Percentiles rank a stretch among this genome's conserved stretches.
phyloP scores from a whole-genome alignment of 2,797 vertebrate genomes.

The Muraenolepis orangiensis region DNA sequence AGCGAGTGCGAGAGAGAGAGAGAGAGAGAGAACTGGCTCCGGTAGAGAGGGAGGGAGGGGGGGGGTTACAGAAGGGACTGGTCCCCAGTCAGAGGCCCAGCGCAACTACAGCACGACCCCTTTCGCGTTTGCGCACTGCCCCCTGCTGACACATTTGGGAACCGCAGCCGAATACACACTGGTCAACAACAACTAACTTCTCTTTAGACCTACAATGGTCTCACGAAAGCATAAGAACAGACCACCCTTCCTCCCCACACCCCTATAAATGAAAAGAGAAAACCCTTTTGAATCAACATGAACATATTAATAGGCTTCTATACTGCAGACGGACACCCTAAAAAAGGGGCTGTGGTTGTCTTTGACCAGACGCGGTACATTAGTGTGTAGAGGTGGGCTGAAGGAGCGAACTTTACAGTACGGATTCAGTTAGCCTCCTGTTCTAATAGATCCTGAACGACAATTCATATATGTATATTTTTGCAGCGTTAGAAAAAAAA shows the following conservation, averaged over 20 bases:
- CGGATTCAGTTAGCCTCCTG: not conserved
- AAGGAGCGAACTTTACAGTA: not conserved
- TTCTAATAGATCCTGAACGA: not conserved
- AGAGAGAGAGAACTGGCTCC: too few relatives aligned
- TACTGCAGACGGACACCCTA: not conserved
- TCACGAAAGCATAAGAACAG: conserved; percentile 23
- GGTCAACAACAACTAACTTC: not conserved
- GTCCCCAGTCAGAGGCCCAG: too few relatives aligned
- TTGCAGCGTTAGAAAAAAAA: too few relatives aligned
- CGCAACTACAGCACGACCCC: not conserved
- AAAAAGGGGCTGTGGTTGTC: not conserved
- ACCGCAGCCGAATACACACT: conserved; percentile 29
- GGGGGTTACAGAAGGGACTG: not conserved
- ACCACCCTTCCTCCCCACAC: conserved; percentile 16
- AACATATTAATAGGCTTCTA: not conserved
- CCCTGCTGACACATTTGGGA: conserved; percentile 51
- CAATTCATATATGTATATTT: not conserved
- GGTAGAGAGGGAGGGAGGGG: too few relatives aligned
- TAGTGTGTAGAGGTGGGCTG: not conserved
- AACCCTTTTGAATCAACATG: not conserved
- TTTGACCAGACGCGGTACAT: not conserved
- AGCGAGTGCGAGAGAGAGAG: too few relatives aligned
- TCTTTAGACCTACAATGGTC: not conserved
- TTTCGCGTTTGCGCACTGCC: conserved; percentile 31
- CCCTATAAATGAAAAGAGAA: not conserved